Percentiles rank a stretch among this genome's conserved stretches.
Evolutionary conservation across 2,797 vertebrate species (phyloP).

Genomic region (Ctenopoma kingsleyae): DNA sequence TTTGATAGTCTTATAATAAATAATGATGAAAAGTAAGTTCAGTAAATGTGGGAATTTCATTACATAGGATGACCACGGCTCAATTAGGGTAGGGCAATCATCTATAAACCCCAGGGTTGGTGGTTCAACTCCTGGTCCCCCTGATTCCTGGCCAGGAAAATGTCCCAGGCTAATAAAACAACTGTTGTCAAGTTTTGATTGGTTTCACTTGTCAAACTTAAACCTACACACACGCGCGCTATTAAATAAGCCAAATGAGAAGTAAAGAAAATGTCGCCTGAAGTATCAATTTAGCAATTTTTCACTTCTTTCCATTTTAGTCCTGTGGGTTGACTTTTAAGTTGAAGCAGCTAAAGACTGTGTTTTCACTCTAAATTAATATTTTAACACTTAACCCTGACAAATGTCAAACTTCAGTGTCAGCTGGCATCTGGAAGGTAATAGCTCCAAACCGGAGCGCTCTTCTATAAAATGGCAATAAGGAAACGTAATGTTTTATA

Average conservation of each 20-base stretch:
- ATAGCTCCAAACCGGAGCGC: not conserved
- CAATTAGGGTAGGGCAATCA: no score
- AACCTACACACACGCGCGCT: no score
- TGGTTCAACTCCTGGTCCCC: no score
- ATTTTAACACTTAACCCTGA: conserved; percentile 12
- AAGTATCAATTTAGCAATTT: not conserved
- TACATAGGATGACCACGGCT: no score
- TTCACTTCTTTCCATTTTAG: not conserved
- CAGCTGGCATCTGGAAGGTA: not conserved
- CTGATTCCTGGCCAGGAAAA: no score
- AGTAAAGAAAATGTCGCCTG: not conserved
- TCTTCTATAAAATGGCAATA: conserved; percentile 14
- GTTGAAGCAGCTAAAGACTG: not conserved
- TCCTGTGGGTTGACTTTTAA: not conserved
- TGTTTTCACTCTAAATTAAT: conserved; percentile 13
- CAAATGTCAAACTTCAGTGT: not conserved
- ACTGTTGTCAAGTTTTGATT: no score
- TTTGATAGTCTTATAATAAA: not conserved
- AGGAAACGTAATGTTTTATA: not conserved
- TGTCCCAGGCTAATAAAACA: no score
- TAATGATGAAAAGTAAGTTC: no score
- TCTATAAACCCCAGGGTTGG: no score
- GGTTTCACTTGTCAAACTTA: no score
- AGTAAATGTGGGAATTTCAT: not conserved
- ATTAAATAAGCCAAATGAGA: no score